Evolutionary conservation across 2,888 invertebrate genomes (phyloP).

Genomic region (Amiota minor): DNA sequence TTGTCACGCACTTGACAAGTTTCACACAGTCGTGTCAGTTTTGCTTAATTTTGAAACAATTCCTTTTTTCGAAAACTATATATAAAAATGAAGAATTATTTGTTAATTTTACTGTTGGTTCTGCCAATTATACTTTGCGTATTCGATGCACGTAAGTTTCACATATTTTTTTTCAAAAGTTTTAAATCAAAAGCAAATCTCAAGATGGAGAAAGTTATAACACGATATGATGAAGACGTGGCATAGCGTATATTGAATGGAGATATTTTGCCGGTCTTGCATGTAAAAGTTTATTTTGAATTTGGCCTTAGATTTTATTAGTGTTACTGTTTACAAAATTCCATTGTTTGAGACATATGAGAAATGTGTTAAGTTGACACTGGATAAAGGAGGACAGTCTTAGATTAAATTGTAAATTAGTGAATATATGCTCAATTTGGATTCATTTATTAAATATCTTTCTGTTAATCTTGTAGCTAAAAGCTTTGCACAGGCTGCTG

Average conservation of each 20-base stretch:
- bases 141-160: constrained; percentile 82
- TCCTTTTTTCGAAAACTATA: constrained; percentile 35
- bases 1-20: constrained; percentile 45
- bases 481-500: constrained; percentile 74
- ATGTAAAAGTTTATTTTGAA: constrained; percentile 48
- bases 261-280: neutral
- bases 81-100: constrained; percentile 79
- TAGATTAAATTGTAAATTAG: too few relatives aligned
- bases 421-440: too few relatives aligned
- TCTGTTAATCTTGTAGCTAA: constrained; percentile 71
- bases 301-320: too few relatives aligned
- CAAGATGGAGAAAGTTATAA: neutral
- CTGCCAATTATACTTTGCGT: constrained; percentile 83
- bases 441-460: constrained; percentile 1
- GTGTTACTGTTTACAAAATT: too few relatives aligned
- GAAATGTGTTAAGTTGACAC: neutral
- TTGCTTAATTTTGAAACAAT: constrained; percentile 32
- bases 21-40: constrained; percentile 49
- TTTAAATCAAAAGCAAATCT: neutral
- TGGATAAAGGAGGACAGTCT: too few relatives aligned
- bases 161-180: too few relatives aligned
- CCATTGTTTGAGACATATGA: neutral
- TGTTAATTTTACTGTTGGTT: constrained; percentile 79
- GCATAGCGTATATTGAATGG: too few relatives aligned
- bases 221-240: too few relatives aligned